A percentile compares a stretch with the other conserved stretches of the same genome.
Conservation (phyloP, 2,888 invertebrate genomes). For the Nymphalis urticae region DNA sequence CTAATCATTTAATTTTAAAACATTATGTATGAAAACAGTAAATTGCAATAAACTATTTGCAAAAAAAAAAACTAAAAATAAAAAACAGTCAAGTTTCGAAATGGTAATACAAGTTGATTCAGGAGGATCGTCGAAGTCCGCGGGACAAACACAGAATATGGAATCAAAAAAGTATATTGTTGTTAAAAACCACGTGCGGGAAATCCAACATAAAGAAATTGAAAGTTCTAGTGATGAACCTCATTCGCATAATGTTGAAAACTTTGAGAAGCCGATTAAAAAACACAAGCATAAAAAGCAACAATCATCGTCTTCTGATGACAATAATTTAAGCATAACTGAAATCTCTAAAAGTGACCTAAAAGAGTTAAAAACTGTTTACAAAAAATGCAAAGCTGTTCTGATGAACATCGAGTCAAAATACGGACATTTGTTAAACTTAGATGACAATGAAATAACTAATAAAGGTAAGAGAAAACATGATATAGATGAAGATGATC, state of each 20-base stretch:
- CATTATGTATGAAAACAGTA: no score
- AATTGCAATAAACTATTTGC: neutral
- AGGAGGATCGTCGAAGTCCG: neutral
- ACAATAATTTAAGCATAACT: constrained; percentile 14
- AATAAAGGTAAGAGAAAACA: constrained; percentile 33
- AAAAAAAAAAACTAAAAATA: neutral
- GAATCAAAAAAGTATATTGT: constrained; percentile 52
- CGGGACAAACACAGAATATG: constrained; percentile 40
- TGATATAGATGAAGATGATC: constrained; percentile 24
- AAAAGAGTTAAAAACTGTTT: constrained; percentile 59
- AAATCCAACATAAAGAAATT: constrained; percentile 38
- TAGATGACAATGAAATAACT: constrained; percentile 38
- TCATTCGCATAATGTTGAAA: constrained; percentile 19
- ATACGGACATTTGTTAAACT: constrained; percentile 66
- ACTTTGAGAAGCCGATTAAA: constrained; percentile 33
- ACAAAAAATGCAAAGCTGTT: constrained; percentile 63
- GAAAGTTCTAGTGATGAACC: neutral
- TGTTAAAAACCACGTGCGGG: constrained; percentile 57
- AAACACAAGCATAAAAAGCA: constrained; percentile 24
- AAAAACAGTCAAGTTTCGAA: constrained; percentile 42
- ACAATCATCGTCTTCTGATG: constrained; percentile 8
- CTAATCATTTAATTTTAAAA: neutral
- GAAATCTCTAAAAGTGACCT: constrained; percentile 56
- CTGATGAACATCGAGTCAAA: constrained; percentile 65
- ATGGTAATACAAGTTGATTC: constrained; percentile 34